These are phyloP conservation scores for Temnothorax nylanderi DNA, from an alignment of 1,140 invertebrate genomes.

Conservation along the genomic window DNA sequence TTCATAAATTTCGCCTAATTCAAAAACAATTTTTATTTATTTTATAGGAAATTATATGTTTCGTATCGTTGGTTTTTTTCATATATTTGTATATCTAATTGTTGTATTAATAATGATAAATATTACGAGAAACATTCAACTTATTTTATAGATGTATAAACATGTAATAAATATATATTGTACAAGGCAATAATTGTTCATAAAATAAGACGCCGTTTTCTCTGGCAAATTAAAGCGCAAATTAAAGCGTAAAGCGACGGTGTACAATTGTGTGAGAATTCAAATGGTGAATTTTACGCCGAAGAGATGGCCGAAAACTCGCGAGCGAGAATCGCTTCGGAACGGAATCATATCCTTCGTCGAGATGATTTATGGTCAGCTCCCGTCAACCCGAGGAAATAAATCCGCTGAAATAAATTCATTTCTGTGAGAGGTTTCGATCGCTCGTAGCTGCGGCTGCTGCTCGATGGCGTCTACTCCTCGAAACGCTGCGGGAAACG, in stretches of 20 bases:
- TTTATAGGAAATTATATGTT: neutral
- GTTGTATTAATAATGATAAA: neutral
- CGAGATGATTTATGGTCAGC: constrained; percentile 76
- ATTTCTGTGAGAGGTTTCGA: constrained; percentile 81
- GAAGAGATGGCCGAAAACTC: constrained; percentile 38
- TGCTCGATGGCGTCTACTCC: constrained; percentile 36
- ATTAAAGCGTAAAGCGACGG: neutral
- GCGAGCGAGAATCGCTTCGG: constrained; percentile 5
- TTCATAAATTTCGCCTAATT: neutral
- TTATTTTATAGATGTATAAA: neutral
- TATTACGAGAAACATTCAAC: neutral
- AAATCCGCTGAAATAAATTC: constrained; percentile 81
- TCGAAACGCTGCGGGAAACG: constrained; percentile 49
- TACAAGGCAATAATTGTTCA: neutral
- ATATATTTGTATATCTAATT: neutral
- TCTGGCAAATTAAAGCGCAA: neutral
- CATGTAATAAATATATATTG: neutral
- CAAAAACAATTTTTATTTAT: neutral
- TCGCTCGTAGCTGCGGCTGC: constrained; percentile 56
- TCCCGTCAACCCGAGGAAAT: constrained; percentile 75
- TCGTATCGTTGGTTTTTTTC: neutral
- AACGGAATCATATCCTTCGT: constrained; percentile 38
- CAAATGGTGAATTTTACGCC: neutral
- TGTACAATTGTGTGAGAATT: neutral
- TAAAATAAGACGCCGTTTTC: neutral